Evolutionary conservation across 2,888 invertebrate genomes (phyloP), one percentile per base, ranked within the genome.

Genomic region (Glaucopsyche alexis): DNA sequence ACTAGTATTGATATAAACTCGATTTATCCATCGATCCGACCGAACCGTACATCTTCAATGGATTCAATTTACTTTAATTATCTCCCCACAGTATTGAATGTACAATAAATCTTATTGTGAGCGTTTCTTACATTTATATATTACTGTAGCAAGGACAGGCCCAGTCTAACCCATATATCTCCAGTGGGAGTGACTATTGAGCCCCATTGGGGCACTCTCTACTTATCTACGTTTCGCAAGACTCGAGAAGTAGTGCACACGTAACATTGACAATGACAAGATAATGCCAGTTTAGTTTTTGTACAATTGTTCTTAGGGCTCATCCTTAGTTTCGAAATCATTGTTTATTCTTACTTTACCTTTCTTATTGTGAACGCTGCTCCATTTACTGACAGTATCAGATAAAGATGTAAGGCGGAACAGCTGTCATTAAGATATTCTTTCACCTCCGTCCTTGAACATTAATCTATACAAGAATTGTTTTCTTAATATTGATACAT

Each of bases 301-400:
- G 29, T 29, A 29, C 29, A 29, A 29, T 3, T 29, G 29, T 60
- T 1, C 5, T 38, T 29, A 1, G 60, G 38, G 14, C 60, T 60
- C 29, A 60, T 38, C 29, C 60, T 60, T 38, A 60, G 38, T 14
- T 38, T 60, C 7, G 0, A 29, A 60, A 29, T 60, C 60, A 60
- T 55, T 5, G 11, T 6, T 65, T 29, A 29, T 74, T 42, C 72
- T 64, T 38, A 29, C 70, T 64, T 67, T 71, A 64, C 64, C 16
- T 74, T 74, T 64, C 67, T 72, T 72, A 72, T 72, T 72, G 72
- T 72, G 16, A 72, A 65, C 49, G 66, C 66, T 72, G 72, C 42
- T 55, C 72, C 67, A 72, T 72, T 72, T 55, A 67, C 45, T 45
- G 67, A 67, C 66, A 72, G 42, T 42, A 72, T 72, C 72, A 66